Base-by-base conservation (phyloP, 1,140 invertebrate species). In the Vanessa atalanta region DNA sequence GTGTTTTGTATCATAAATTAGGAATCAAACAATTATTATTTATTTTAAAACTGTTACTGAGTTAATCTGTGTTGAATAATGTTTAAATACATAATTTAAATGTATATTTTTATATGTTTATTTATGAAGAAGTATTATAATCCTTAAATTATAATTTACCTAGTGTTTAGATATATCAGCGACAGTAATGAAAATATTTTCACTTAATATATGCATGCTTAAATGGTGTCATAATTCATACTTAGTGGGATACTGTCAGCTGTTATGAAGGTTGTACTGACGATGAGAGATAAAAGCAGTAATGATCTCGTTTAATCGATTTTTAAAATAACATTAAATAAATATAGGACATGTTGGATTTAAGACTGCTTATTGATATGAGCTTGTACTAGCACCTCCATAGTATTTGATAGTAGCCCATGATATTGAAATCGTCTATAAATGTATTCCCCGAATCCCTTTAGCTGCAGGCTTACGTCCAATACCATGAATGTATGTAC, bases 81-180 rank as follows among this genome's bases (percentile, higher is more conserved):
- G 79, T 87, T 87, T 82, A 88, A 84, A 83, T 76, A 83, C 82
- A 83, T 88, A 87, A 84, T 89, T 85, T 86, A 81, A 87, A 91
- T 86, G 88, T 91, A 88, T 89, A 89, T 91, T 90, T 90, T 88
- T 89, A 89, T 88, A 90, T 87, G 75, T 88, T 90, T 88, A 88
- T 88, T 89, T 89, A 86, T 86, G 83, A 85, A 82, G 78, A 88
- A 88, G 82, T 87, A 90, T 88, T 87, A 88, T 81, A 85, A 84
- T 79, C 67, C 66, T 75, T 82, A 85, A 79, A 79, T 80, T 76
- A 84, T 77, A 70, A 82, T 75, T 75, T 82, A 78, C 65, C 26
- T 73, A 73, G 72, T 61, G 47, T 57, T 73, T 73, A 73, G 72
- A 63, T n/a, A 68, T 63, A 76, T 77, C 75, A 78, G 79, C 73